phyloP scores from a whole-genome alignment of 2,888 invertebrate species.

The Caenorhabditis imperialis region DNA sequence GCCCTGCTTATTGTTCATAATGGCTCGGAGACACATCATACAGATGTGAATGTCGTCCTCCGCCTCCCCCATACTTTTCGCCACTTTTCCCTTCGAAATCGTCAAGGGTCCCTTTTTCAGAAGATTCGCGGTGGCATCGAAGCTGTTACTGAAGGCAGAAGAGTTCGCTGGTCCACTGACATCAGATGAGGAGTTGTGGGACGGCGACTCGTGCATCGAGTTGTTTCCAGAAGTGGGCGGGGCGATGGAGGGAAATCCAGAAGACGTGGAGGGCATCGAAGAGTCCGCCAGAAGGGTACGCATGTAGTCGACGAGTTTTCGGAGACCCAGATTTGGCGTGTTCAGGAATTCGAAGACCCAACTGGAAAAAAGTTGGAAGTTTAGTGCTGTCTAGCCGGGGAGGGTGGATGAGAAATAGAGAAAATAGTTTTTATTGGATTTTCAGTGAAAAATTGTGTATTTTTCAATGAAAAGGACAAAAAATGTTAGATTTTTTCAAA shows the following conservation, averaged over 20 bases:
- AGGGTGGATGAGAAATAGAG: not conserved
- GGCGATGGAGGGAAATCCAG: conserved; percentile 18
- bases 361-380: too few relatives aligned
- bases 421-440: not conserved
- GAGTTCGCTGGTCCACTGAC: conserved; percentile 11
- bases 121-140: conserved; percentile 40
- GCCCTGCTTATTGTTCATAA: conserved; percentile 99
- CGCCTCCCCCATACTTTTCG: conserved; percentile 64
- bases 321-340: conserved; percentile 94
- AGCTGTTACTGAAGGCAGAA: conserved; percentile 27
- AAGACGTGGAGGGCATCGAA: conserved; percentile 49
- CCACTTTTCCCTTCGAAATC: conserved; percentile 52
- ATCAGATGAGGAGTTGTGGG: conserved; percentile 36
- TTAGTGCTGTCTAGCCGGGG: too few relatives aligned
- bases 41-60: conserved; percentile 98
- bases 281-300: conserved; percentile 80
- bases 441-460: not conserved
- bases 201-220: conserved; percentile 35
- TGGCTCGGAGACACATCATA: conserved; percentile 97
- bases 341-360: conserved; percentile 99
- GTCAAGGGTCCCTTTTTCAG: conserved; percentile 54
- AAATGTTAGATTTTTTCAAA: too few relatives aligned
- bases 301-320: conserved; percentile 96
- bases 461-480: too few relatives aligned
- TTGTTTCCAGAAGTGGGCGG: conserved; percentile 14